Evolutionary conservation across 2,888 invertebrate species (phyloP).

Genomic region (Monopis laevigella): DNA sequence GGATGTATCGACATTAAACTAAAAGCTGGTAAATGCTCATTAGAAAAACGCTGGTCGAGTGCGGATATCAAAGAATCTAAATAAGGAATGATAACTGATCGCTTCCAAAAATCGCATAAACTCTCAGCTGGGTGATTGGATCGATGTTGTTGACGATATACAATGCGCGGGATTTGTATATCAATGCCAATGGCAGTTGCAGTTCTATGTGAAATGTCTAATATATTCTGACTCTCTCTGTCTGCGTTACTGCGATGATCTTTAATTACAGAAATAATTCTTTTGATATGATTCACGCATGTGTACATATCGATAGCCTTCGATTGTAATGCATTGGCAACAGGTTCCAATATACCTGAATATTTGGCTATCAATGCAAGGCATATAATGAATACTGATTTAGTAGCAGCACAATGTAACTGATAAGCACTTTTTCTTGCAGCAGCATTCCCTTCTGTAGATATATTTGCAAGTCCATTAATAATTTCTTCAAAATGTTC

Average conservation of each 20-base stretch:
- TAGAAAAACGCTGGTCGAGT: slow-evolving; percentile 11
- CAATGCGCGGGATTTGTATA: slow-evolving; percentile 9
- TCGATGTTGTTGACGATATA: slow-evolving; percentile 11
- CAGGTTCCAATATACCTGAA: slow-evolving; percentile 14
- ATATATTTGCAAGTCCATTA: slow-evolving; percentile 11
- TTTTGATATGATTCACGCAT: slow-evolving; percentile 6
- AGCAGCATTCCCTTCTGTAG: slow-evolving; percentile 10
- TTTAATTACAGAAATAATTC: slow-evolving; percentile 11
- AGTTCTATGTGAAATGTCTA: slow-evolving; percentile 11
- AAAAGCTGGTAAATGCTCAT: slow-evolving; percentile 6
- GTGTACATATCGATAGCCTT: slow-evolving; percentile 12
- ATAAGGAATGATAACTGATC: slow-evolving; percentile 10
- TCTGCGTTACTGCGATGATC: slow-evolving; percentile 11
- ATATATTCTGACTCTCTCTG: slow-evolving; percentile 9
- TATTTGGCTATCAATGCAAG: slow-evolving; percentile 12
- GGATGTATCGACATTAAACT: slow-evolving; percentile 7
- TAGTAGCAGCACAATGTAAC: slow-evolving; percentile 12
- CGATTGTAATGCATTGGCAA: slow-evolving; percentile 14
- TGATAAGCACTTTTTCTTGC: slow-evolving; percentile 11
- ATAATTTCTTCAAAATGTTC: slow-evolving; percentile 17
- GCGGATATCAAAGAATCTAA: slow-evolving; percentile 11
- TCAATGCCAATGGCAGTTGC: slow-evolving; percentile 12
- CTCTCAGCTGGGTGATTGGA: slow-evolving; percentile 8
- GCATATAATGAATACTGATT: slow-evolving; percentile 12
- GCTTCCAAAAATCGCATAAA: slow-evolving; percentile 9